Evolutionary conservation across 1,140 invertebrate species (phyloP).

Genomic region (Zaprionus ornatus): DNA sequence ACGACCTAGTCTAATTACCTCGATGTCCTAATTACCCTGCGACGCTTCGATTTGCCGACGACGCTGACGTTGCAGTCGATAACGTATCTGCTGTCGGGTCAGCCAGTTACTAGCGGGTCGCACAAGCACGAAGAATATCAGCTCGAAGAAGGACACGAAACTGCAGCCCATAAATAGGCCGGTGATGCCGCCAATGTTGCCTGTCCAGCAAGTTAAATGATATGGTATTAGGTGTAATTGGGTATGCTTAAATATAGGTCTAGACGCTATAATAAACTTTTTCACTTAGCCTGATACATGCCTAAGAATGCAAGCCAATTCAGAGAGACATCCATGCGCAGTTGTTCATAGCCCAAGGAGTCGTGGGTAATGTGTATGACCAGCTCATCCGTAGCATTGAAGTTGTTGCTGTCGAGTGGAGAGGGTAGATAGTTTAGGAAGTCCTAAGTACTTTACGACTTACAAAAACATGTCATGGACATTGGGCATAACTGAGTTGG

Average conservation of each 20-base stretch:
- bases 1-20: slow-evolving; percentile 38
- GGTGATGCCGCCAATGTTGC: slow-evolving; percentile 87
- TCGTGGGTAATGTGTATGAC: slow-evolving; percentile 86
- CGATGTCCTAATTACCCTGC: slow-evolving; percentile 48
- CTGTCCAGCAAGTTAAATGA: slow-evolving; percentile 77
- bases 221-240: slow-evolving; percentile 4
- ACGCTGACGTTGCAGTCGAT: slow-evolving; percentile 40
- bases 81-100: slow-evolving; percentile 59
- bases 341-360: slow-evolving; percentile 85
- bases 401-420: slow-evolving; percentile 14
- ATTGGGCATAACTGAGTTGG: background rate
- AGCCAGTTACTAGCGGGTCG: slow-evolving; percentile 76
- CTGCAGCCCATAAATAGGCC: slow-evolving; percentile 89
- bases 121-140: slow-evolving; percentile 85
- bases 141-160: slow-evolving; percentile 87
- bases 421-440: background rate
- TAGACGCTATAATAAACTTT: background rate
- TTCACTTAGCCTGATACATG: slow-evolving; percentile 31
- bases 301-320: slow-evolving; percentile 84
- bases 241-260: slow-evolving; percentile 19
- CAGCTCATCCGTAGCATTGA: slow-evolving; percentile 34
- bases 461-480: slow-evolving; percentile 33
- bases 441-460: background rate
- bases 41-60: slow-evolving; percentile 20
- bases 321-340: slow-evolving; percentile 85